Percentiles rank a stretch among this genome's conserved stretches.
Conservation (phyloP, 2,113 vertebrate species). For the Xenopus tropicalis region DNA sequence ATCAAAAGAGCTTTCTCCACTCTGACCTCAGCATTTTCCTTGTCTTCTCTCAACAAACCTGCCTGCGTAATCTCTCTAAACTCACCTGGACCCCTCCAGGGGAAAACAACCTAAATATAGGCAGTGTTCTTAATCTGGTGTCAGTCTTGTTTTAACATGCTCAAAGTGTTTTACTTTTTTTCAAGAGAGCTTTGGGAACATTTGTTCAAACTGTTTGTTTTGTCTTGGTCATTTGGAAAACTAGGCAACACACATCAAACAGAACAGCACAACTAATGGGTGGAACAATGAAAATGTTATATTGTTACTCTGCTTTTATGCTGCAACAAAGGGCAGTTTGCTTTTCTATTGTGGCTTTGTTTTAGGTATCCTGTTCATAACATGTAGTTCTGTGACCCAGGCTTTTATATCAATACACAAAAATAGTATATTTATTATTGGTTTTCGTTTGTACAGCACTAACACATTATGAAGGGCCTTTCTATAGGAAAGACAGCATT, state of each 20-base stretch:
- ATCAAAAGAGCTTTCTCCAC: conserved; percentile 11
- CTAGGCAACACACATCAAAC: background rate
- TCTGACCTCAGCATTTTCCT: conserved; percentile 6
- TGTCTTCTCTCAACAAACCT: conserved; percentile 3
- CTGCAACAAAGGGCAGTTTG: background rate
- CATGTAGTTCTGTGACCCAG: background rate
- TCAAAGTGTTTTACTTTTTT: no score
- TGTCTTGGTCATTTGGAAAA: background rate
- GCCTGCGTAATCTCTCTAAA: conserved; percentile 5
- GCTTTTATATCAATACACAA: background rate
- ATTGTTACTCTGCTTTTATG: background rate
- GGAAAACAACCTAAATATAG: conserved; percentile 28
- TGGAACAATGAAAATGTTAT: background rate
- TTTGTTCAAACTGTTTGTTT: conserved; percentile 11
- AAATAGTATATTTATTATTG: no score
- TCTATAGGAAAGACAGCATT: no score
- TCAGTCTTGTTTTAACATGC: conserved; percentile 31
- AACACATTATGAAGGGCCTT: no score
- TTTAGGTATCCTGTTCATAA: background rate
- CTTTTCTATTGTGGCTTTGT: background rate
- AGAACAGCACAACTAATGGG: background rate
- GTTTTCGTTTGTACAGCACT: no score
- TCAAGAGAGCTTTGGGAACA: background rate
- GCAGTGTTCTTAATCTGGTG: background rate
- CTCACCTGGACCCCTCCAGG: conserved; percentile 39